phyloP scores from a whole-genome alignment of 2,113 vertebrate species.

The Columba livia region DNA sequence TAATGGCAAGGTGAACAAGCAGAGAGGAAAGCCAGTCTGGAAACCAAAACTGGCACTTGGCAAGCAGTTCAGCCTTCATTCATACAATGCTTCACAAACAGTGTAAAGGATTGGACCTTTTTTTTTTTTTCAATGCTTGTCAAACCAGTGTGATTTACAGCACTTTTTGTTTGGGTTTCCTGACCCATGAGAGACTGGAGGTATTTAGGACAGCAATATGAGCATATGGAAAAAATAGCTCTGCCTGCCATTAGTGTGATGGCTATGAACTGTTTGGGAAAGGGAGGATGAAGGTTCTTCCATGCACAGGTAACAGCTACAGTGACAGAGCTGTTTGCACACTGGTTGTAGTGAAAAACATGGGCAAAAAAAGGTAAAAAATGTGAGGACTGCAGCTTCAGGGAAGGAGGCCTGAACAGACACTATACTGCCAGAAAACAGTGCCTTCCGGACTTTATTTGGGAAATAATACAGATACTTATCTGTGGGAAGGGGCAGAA shows the following conservation, averaged over 20 bases:
- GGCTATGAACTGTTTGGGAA: neutral
- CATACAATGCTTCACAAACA: conserved; percentile 31
- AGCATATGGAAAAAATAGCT: neutral
- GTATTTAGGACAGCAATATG: conserved; percentile 1
- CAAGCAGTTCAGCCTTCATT: conserved; percentile 22
- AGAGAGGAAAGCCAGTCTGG: conserved; percentile 10
- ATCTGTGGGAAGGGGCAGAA: no score
- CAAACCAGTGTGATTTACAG: neutral
- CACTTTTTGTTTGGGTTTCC: neutral
- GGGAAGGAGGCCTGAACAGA: neutral
- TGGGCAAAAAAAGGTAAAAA: neutral
- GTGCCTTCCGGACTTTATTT: neutral
- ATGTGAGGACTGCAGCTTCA: neutral
- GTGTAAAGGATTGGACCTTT: neutral
- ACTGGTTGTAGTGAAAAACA: neutral
- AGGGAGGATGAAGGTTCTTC: neutral
- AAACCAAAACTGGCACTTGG: conserved; percentile 25
- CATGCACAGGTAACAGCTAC: neutral
- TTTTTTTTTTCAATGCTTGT: neutral
- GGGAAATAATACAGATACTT: neutral
- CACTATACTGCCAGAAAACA: neutral
- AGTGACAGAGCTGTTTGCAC: neutral
- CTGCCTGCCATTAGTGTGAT: neutral
- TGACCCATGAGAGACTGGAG: neutral
- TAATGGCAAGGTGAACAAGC: neutral